A percentile compares a stretch with the other conserved stretches of the same genome.
phyloP scores from a whole-genome alignment of 2,888 invertebrate genomes.

The Chromoteleia sp. region DNA sequence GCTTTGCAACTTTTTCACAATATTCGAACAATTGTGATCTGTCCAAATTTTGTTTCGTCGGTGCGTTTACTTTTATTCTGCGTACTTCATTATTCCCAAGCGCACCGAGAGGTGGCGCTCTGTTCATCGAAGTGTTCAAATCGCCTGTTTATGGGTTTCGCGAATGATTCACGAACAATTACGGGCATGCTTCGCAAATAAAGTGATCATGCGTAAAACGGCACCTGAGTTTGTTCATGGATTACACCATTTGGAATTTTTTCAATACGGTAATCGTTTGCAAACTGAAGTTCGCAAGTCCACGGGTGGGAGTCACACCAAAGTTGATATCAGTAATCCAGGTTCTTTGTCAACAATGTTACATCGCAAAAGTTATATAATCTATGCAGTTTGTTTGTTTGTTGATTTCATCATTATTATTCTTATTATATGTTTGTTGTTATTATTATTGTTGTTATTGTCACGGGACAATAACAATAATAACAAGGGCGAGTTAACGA shows the following conservation, averaged over 20 bases:
- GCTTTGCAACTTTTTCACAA: too few relatives aligned
- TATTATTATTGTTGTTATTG: not conserved
- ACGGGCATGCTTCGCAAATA: conserved; percentile 25
- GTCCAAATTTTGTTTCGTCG: not conserved
- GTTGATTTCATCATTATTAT: not conserved
- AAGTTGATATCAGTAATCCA: conserved; percentile 51
- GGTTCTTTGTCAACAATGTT: conserved; percentile 30
- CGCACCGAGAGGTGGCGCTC: conserved; percentile 1
- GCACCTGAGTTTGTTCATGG: conserved; percentile 52
- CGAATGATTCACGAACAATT: conserved; percentile 20
- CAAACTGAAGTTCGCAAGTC: conserved; percentile 18
- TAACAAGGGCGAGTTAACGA: too few relatives aligned
- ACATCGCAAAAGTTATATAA: conserved; percentile 28
- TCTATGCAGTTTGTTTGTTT: conserved; percentile 24
- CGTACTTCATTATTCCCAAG: conserved; percentile 20
- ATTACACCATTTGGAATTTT: conserved; percentile 32
- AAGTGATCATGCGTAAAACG: conserved; percentile 23
- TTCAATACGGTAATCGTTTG: conserved; percentile 38
- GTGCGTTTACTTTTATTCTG: conserved; percentile 1
- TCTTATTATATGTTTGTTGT: not conserved
- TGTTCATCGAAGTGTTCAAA: conserved; percentile 5
- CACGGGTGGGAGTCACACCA: conserved; percentile 45
- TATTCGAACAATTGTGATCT: not conserved
- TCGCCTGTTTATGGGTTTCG: conserved; percentile 7
- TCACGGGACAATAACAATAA: too few relatives aligned